Conservation (phyloP, 1,140 invertebrate species). For the Cheumatopsyche charites region DNA sequence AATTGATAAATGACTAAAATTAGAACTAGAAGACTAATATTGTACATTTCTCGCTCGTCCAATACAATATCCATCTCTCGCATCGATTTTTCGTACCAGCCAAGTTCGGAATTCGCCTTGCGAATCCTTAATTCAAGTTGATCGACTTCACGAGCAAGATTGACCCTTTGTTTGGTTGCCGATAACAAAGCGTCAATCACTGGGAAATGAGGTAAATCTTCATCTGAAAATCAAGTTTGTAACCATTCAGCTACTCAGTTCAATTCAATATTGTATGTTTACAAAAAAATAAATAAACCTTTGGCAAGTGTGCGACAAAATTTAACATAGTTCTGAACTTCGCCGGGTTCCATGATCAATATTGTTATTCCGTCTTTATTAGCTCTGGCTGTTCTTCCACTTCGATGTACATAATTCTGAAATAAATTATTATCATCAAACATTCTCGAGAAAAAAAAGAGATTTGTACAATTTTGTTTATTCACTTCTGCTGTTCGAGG, state of each 20-base stretch:
- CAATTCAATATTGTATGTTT: no score
- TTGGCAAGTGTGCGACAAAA: slow-evolving; percentile 83
- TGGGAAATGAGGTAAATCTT: slow-evolving; percentile 84
- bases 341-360: slow-evolving; percentile 88
- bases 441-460: neutral
- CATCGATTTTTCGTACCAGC: slow-evolving; percentile 84
- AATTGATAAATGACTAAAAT: slow-evolving; percentile 12
- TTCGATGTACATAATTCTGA: slow-evolving; percentile 92
- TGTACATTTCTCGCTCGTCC: slow-evolving; percentile 76
- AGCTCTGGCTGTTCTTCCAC: slow-evolving; percentile 93
- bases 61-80: slow-evolving; percentile 88
- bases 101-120: slow-evolving; percentile 71
- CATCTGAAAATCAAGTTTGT: slow-evolving; percentile 61
- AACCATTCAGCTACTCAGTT: no score
- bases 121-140: slow-evolving; percentile 71
- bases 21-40: slow-evolving; percentile 51
- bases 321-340: slow-evolving; percentile 80
- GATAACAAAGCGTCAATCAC: slow-evolving; percentile 72
- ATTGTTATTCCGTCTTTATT: slow-evolving; percentile 88
- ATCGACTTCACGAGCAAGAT: slow-evolving; percentile 81
- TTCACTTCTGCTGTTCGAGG: slow-evolving; percentile 89
- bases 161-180: slow-evolving; percentile 73
- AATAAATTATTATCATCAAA: slow-evolving; percentile 46
- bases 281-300: no score
- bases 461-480: slow-evolving; percentile 32